A percentile compares a stretch with the other conserved stretches of the same genome.
phyloP scores from a whole-genome alignment of 2,888 invertebrate species.

The Tryphoninae sp. region DNA sequence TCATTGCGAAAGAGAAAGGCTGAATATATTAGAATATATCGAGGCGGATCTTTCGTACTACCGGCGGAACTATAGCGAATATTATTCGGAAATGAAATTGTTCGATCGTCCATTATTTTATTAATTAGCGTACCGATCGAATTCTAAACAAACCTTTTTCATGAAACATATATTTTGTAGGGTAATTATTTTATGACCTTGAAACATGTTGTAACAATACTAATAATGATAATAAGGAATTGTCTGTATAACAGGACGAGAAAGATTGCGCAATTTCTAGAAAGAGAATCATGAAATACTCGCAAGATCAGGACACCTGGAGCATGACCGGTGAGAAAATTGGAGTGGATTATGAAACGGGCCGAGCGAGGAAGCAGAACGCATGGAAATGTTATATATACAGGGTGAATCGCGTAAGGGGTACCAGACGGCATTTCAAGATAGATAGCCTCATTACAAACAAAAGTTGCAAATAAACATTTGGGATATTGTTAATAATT shows the following conservation, averaged over 20 bases:
- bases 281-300: conserved; percentile 14
- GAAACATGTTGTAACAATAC: conserved; percentile 9
- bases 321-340: conserved; percentile 46
- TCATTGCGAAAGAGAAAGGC: conserved; percentile 76
- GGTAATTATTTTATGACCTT: conserved; percentile 22
- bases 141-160: not conserved
- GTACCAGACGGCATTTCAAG: too few relatives aligned
- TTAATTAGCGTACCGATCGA: not conserved
- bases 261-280: conserved; percentile 27
- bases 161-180: not conserved
- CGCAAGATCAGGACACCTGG: conserved; percentile 29
- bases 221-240: not conserved
- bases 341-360: conserved; percentile 45
- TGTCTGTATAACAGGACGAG: conserved; percentile 12
- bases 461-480: too few relatives aligned
- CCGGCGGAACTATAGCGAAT: not conserved
- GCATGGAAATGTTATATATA: not conserved
- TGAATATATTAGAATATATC: conserved; percentile 36
- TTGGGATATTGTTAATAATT: too few relatives aligned
- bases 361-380: conserved; percentile 1
- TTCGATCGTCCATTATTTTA: not conserved
- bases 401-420: too few relatives aligned
- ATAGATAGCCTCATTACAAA: too few relatives aligned
- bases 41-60: not conserved
- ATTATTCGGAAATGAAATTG: not conserved